Evolutionary conservation across 1,140 invertebrate species (phyloP), one percentile per base, ranked within the genome.

Genomic region (Zaprionus ghesquierei): DNA sequence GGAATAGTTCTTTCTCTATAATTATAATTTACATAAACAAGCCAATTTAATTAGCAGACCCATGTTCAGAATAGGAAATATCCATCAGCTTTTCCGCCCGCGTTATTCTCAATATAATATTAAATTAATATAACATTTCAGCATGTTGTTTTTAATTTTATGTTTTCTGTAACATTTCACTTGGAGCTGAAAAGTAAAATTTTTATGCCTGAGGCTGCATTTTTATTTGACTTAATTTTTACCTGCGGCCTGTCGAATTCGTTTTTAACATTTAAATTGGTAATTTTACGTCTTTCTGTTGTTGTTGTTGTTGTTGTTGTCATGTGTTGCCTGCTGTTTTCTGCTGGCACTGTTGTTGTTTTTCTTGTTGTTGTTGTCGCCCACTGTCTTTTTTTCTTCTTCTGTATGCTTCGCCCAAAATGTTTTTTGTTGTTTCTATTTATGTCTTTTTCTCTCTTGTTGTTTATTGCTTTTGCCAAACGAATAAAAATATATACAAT

Each of bases 401-500:
- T 53, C 46, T 58, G 33, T 66, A 20, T 64, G 60, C 54, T 81
- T 79, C 70, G 65, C 70, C 75, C 71, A 84, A 55, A 82, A 84
- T 75, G 65, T 35, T 69, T 75, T 73, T 81, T 74, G 63, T 74
- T 61, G 65, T 66, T 81, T 68, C 79, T 69, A 71, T 62, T 64
- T 70, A 38, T 61, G 66, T 59, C 54, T 62, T 77, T 85, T 63
- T 79, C 41, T 58, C 54, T 73, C 46, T 69, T 70, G 69, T 74
- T 81, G 75, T 69, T 86, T 86, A 81, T 86, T 86, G 77, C 79
- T 65, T 89, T 87, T 89, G 82, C 82, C 82, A 87, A 86, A 79
- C 68, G 79, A 87, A 86, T 87, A 87, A 82, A 86, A 87, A 86
- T 86, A 86, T 86, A 86, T 75, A 82, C 82, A 86, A 86, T 87